Evolutionary conservation across 2,113 vertebrate genomes (phyloP).

Genomic region (Hystrix cristata): DNA sequence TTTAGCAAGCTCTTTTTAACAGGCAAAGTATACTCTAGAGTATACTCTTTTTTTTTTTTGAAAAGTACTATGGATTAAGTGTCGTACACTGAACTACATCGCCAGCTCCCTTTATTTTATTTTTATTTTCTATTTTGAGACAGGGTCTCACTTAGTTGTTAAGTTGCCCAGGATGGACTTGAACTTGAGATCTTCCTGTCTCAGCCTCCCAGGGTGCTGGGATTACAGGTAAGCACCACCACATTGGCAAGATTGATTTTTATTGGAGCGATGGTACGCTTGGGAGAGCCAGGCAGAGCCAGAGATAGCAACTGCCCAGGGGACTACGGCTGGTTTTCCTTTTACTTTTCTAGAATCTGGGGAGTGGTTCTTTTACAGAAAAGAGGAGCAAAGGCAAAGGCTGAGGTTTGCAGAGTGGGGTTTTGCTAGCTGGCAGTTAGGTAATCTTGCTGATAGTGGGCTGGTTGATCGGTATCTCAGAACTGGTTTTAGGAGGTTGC

Average conservation of each 20-base stretch:
- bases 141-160: background rate
- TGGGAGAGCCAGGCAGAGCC: background rate
- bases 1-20: background rate
- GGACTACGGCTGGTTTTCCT: background rate
- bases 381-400: background rate
- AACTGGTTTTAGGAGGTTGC: no score
- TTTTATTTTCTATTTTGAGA: background rate
- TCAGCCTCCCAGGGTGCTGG: background rate
- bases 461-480: no score
- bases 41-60: no score
- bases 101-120: background rate
- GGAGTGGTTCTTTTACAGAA: background rate
- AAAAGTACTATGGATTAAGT: background rate
- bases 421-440: background rate
- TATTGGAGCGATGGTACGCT: background rate
- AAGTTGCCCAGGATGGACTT: background rate
- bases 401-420: background rate
- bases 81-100: background rate
- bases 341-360: background rate
- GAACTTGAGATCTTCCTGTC: background rate
- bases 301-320: background rate
- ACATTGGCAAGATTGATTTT: background rate
- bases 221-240: background rate
- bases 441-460: background rate
- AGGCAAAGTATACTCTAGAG: background rate